phyloP scores from a whole-genome alignment of 2,113 vertebrate species.

The Myanophis thanlyinensis region DNA sequence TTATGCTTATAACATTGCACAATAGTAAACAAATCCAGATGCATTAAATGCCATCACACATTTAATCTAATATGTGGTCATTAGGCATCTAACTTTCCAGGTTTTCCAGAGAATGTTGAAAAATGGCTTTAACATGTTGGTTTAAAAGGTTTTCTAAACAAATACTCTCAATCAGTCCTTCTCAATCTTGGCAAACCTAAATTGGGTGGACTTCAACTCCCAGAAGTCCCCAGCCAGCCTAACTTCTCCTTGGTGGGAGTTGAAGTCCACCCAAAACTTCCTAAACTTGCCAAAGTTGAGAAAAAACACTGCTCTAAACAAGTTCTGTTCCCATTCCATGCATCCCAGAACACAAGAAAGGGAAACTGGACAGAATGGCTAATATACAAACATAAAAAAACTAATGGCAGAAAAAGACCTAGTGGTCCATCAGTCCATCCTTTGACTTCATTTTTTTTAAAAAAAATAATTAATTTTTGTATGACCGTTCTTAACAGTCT shows the following conservation, averaged over 20 bases:
- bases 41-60: not conserved
- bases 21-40: not conserved
- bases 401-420: not conserved
- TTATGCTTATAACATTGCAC: not conserved
- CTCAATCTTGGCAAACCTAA: not conserved
- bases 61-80: not conserved
- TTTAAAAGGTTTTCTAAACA: slow-evolving; percentile 2
- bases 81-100: fast-evolving
- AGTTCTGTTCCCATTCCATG: not conserved
- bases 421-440: not conserved
- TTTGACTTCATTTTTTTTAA: not conserved
- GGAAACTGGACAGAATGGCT: slow-evolving; percentile 15
- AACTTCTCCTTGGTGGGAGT: not conserved
- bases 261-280: not conserved
- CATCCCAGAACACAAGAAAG: not conserved
- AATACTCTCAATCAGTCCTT: not conserved
- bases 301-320: not conserved
- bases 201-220: not conserved
- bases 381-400: not conserved
- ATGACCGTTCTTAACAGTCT: too few relatives aligned
- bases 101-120: slow-evolving; percentile 8
- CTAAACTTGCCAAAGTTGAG: not conserved
- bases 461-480: too few relatives aligned
- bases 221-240: not conserved
- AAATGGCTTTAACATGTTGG: not conserved